Conservation (phyloP, 2,797 vertebrate species). For the Odontamblyopus rebecca region DNA sequence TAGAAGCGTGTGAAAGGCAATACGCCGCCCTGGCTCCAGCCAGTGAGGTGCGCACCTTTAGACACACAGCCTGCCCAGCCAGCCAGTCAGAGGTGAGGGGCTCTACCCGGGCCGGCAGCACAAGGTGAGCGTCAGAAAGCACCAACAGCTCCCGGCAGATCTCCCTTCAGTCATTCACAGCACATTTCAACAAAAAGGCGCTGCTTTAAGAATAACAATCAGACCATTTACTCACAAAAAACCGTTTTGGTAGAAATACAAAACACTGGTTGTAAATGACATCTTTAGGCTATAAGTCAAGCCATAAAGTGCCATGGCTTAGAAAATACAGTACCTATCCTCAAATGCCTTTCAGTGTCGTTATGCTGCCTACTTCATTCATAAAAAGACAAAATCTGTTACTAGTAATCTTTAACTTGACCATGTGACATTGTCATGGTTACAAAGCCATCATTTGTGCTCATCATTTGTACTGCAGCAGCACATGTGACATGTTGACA, state of each 20-base stretch:
- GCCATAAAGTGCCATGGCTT: constrained; percentile 7
- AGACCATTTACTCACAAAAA: neutral
- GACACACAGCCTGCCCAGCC: constrained; percentile 56
- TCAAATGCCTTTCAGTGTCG: constrained; percentile 26
- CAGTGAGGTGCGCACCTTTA: constrained; percentile 75
- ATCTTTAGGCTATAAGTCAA: constrained; percentile 26
- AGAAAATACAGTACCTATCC: constrained; percentile 31
- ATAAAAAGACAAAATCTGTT: constrained; percentile 6
- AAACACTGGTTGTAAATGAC: constrained; percentile 28
- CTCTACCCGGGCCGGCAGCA: constrained; percentile 55
- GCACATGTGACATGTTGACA: constrained; percentile 35
- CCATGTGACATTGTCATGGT: constrained; percentile 2
- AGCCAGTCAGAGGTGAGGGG: constrained; percentile 52
- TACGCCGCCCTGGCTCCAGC: constrained; percentile 71
- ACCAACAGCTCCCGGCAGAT: constrained; percentile 18
- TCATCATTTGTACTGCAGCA: constrained; percentile 25
- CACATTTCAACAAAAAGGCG: neutral
- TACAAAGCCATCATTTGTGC: constrained; percentile 14
- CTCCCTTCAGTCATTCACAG: constrained; percentile 1
- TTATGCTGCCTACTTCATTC: constrained; percentile 7
- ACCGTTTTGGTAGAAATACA: neutral
- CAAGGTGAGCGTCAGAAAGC: constrained; percentile 29
- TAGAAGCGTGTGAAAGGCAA: constrained; percentile 83
- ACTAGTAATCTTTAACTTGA: constrained; percentile 4
- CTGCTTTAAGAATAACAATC: neutral